Percentiles rank a stretch among this genome's conserved stretches.
phyloP scores from a whole-genome alignment of 2,797 vertebrate species.

The Catostomus latipinnis region DNA sequence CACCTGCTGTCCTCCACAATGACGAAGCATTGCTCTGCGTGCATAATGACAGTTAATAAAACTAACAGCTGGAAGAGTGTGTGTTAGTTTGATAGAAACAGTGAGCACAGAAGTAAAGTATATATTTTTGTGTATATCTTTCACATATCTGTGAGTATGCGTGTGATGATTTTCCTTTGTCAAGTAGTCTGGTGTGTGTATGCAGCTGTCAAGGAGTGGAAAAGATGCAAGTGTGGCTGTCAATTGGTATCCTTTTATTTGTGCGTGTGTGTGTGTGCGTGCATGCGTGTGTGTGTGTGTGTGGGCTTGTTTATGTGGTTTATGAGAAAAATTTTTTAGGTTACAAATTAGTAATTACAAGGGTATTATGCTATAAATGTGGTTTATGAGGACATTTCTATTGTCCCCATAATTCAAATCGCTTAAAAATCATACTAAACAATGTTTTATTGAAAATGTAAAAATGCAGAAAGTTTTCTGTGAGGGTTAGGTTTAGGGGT shows the following conservation, averaged over 20 bases:
- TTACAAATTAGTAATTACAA: too few species aligned
- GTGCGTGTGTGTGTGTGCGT: conserved; percentile 22
- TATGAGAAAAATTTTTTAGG: too few species aligned
- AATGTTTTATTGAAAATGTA: too few species aligned
- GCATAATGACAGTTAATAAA: conserved; percentile 78
- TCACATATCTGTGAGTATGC: conserved; percentile 1
- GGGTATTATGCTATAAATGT: too few species aligned
- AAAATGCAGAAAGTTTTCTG: too few species aligned
- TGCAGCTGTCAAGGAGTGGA: conserved; percentile 46
- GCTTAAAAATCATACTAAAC: too few species aligned
- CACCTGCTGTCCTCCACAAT: conserved; percentile 71
- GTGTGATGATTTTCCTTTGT: conserved; percentile 63
- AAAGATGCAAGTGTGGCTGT: conserved; percentile 32
- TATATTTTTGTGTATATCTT: conserved; percentile 34
- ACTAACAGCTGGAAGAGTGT: conserved; percentile 44
- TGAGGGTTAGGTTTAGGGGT: too few species aligned
- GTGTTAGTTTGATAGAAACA: conserved; percentile 29
- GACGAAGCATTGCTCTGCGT: conserved; percentile 69
- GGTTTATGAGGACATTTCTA: too few species aligned
- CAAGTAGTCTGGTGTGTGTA: conserved; percentile 60
- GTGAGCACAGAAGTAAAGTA: conserved; percentile 5
- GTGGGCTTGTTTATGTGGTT: too few species aligned
- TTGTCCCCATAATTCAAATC: too few species aligned
- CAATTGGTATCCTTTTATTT: conserved; percentile 29
- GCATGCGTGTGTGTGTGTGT: background rate